Evolutionary conservation across 2,113 vertebrate genomes (phyloP).

Genomic region (Tragulus kanchil): DNA sequence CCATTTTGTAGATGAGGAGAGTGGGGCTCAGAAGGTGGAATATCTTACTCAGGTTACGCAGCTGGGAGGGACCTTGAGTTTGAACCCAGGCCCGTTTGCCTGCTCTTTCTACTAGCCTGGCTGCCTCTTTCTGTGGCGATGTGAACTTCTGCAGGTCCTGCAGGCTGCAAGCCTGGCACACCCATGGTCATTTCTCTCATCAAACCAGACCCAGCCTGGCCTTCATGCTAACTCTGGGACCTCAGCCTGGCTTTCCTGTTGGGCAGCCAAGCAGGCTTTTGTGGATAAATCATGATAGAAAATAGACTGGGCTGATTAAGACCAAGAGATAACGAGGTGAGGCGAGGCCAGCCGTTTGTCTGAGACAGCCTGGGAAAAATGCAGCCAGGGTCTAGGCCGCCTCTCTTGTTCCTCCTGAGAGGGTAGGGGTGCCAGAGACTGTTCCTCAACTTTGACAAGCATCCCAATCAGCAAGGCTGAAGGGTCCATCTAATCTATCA

Average conservation of each 20-base stretch:
- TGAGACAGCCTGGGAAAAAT: conserved; percentile 78
- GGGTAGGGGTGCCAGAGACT: background rate
- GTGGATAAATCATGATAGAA: conserved; percentile 79
- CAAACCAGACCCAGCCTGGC: background rate
- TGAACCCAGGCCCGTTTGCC: background rate
- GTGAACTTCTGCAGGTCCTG: background rate
- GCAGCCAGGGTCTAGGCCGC: background rate
- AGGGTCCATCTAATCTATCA: background rate
- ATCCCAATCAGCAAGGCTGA: background rate
- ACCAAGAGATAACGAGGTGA: conserved; percentile 75
- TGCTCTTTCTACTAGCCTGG: background rate
- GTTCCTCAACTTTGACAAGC: background rate
- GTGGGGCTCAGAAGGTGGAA: background rate
- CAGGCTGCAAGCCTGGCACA: background rate
- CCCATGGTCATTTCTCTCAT: background rate
- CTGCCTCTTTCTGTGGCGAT: background rate
- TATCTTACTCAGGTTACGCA: background rate
- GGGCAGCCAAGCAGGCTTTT: conserved; percentile 74
- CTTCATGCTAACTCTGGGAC: conserved; percentile 43
- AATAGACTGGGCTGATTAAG: conserved; percentile 72
- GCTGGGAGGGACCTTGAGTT: background rate
- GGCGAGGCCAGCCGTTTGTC: conserved; percentile 77
- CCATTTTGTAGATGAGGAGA: background rate
- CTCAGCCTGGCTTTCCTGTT: conserved; percentile 63
- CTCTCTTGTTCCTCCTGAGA: background rate